Evolutionary conservation across 2,113 vertebrate species (phyloP), one percentile per base, ranked within the genome.

Genomic region (Raja brachyura): DNA sequence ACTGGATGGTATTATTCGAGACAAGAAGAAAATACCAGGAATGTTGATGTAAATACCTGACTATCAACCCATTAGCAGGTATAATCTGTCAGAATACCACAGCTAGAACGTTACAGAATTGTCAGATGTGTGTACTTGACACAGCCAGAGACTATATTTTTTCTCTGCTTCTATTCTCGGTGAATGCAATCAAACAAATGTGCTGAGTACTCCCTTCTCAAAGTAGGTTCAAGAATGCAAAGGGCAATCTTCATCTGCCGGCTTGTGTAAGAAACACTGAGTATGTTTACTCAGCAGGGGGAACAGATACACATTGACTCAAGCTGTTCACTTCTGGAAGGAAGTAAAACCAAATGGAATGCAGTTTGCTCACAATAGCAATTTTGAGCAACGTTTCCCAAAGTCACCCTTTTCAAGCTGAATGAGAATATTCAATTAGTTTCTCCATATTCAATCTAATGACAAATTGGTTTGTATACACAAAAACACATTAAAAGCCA

Each of bases 101-200:
- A 93, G 94, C 31, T 93, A 61, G 88, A 11, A 93, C 85, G 9
- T 20, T 33, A 93, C 93, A 93, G 25, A 0, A 54, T 92, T 68
- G 66, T 92, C 66, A 92, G 66, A 93, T 68, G 93, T 83, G 63
- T 68, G 59, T 79, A 68, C 61, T 83, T 79, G 76, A 93, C 93
- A 85, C 76, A 81, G 33, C 75, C 83, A 93, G 56, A 25, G 63
- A 81, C 61, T 66, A 83, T 48, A 81, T 63, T 93, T 83, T 83
- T n/a, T 68, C 33, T 68, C 18, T 93, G 48, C 59, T 48, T 93
- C 78, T 66, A 70, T 70, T 7, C 33, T 73, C 66, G 70, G 66
- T 16, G 73, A 92, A 92, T 92, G 90, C 66, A 92, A 92, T 92
- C 63, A 81, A 81, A 83, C 39, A 48, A 20, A 83, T 93, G 93